A percentile compares a stretch with the other conserved stretches of the same genome.
phyloP scores from a whole-genome alignment of 2,797 vertebrate genomes.

The Otolemur crassicaudatus region DNA sequence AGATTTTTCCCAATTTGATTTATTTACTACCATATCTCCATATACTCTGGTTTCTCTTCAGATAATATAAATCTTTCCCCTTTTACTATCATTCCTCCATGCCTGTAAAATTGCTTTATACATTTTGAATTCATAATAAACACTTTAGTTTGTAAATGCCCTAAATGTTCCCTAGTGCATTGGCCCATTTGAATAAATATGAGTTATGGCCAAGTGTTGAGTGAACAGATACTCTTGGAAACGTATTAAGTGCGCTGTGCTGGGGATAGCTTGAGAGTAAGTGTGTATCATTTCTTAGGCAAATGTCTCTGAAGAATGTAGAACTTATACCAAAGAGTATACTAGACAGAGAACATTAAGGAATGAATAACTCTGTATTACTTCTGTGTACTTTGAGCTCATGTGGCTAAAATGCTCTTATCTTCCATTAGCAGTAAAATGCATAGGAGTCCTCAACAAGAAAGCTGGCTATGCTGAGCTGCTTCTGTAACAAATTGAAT shows the following conservation, averaged over 20 bases:
- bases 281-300: not conserved
- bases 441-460: not conserved
- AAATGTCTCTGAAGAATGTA: too few species aligned
- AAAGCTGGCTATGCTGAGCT: not conserved
- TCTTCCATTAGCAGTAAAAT: not conserved
- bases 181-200: not conserved
- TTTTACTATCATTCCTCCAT: not conserved
- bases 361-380: not conserved
- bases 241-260: not conserved
- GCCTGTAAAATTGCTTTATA: not conserved
- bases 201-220: not conserved
- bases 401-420: not conserved
- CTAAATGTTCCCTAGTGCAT: not conserved
- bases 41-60: too few species aligned
- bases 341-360: not conserved
- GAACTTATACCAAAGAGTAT: not conserved
- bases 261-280: not conserved
- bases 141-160: not conserved
- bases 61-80: too few species aligned
- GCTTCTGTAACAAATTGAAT: not conserved
- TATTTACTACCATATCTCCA: too few species aligned
- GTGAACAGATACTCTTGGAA: not conserved
- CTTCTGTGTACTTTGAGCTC: not conserved
- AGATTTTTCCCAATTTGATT: not conserved
- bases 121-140: not conserved